Percentiles rank a stretch among this genome's conserved stretches.
Evolutionary conservation across 2,113 vertebrate species (phyloP).

Genomic region (Aplodontia rufa): DNA sequence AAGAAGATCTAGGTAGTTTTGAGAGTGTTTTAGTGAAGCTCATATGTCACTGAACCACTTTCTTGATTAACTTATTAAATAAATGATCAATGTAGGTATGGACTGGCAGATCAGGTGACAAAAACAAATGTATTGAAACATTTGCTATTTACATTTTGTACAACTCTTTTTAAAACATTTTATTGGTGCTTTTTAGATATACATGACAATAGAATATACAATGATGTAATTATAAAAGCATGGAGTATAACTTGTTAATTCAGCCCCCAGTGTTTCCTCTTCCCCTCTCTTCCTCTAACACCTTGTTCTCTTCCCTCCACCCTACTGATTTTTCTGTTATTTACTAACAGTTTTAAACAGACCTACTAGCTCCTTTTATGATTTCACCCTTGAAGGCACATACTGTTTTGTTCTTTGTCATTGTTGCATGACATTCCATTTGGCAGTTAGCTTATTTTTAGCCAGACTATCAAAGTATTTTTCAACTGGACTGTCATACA

Average conservation of each 20-base stretch:
- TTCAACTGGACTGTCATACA: conserved; percentile 85
- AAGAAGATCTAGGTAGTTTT: not conserved
- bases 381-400: conserved; percentile 60
- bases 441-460: conserved; percentile 93
- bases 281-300: too few species aligned
- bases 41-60: not conserved
- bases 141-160: conserved; percentile 31
- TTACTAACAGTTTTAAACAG: too few species aligned
- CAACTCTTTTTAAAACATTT: too few species aligned
- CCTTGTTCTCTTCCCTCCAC: too few species aligned
- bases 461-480: conserved; percentile 87
- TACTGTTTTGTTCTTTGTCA: conserved; percentile 82
- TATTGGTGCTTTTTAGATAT: too few species aligned
- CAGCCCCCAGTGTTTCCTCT: too few species aligned
- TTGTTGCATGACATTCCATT: conserved; percentile 91
- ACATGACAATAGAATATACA: too few species aligned
- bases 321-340: too few species aligned
- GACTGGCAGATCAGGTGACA: not conserved
- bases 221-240: too few species aligned
- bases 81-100: not conserved
- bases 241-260: too few species aligned
- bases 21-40: conserved; percentile 25
- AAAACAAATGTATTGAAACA: conserved; percentile 1
- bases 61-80: not conserved
- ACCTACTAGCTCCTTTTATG: conserved; percentile 54